Conservation (phyloP, 2,888 invertebrate species). For the Stictocephala bisonia region DNA sequence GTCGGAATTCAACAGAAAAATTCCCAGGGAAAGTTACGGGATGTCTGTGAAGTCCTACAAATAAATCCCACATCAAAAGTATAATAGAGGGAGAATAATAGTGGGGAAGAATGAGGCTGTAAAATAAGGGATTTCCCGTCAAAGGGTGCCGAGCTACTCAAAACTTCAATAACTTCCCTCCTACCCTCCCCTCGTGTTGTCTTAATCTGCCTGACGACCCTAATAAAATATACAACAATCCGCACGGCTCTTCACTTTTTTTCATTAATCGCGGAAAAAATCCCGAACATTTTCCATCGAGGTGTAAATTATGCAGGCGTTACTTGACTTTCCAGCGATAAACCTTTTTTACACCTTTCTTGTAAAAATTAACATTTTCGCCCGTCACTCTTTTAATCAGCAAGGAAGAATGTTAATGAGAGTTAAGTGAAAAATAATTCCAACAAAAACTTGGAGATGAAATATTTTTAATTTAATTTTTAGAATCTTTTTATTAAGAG, state of each 20-base stretch:
- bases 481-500: no score
- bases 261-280: slow-evolving; percentile 31
- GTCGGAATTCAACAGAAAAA: no score
- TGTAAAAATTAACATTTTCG: no score
- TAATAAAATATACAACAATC: slow-evolving; percentile 33
- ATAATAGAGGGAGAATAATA: slow-evolving; percentile 11
- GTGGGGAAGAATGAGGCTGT: not conserved
- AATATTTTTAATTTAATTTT: no score
- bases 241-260: slow-evolving; percentile 24
- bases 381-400: no score
- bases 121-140: not conserved
- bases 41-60: no score
- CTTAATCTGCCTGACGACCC: slow-evolving; percentile 18
- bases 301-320: slow-evolving; percentile 31
- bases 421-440: no score
- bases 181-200: not conserved
- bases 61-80: slow-evolving; percentile 28
- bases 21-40: no score
- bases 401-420: no score
- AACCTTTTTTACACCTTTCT: no score
- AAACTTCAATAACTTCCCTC: not conserved
- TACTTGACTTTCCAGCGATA: no score
- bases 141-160: slow-evolving; percentile 14
- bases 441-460: no score
- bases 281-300: slow-evolving; percentile 18